Evolutionary conservation across 2,113 vertebrate species (phyloP).

Genomic region (Ciconia stormi): DNA sequence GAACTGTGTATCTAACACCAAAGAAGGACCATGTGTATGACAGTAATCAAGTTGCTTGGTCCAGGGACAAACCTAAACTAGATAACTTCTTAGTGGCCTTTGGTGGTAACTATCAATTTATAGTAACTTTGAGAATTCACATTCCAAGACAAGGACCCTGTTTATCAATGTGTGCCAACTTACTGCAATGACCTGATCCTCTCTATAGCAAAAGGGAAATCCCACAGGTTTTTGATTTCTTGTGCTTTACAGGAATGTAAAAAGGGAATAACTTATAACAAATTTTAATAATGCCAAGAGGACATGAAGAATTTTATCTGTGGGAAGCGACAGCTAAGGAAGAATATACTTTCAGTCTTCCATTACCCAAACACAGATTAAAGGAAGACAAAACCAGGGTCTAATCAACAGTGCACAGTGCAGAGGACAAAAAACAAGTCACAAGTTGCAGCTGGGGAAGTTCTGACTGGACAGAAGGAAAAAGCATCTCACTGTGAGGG

Average conservation of each 20-base stretch:
- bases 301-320: background rate
- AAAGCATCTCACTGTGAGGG: background rate
- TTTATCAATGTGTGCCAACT: background rate
- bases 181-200: background rate
- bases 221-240: background rate
- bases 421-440: background rate
- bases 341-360: background rate
- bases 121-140: background rate
- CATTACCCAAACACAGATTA: background rate
- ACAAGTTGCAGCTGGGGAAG: background rate
- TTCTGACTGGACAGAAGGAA: background rate
- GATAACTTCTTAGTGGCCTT: background rate
- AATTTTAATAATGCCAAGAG: background rate
- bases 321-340: background rate
- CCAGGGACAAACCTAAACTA: background rate
- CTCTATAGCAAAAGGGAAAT: background rate
- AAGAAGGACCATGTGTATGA: too few species aligned
- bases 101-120: background rate
- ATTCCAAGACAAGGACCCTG: background rate
- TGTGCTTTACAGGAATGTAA: background rate
- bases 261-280: background rate
- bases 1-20: background rate
- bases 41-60: background rate
- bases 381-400: background rate
- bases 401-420: background rate